Evolutionary conservation across 2,797 vertebrate genomes (phyloP), one percentile per base, ranked within the genome.

Genomic region (Chrosomus eos): DNA sequence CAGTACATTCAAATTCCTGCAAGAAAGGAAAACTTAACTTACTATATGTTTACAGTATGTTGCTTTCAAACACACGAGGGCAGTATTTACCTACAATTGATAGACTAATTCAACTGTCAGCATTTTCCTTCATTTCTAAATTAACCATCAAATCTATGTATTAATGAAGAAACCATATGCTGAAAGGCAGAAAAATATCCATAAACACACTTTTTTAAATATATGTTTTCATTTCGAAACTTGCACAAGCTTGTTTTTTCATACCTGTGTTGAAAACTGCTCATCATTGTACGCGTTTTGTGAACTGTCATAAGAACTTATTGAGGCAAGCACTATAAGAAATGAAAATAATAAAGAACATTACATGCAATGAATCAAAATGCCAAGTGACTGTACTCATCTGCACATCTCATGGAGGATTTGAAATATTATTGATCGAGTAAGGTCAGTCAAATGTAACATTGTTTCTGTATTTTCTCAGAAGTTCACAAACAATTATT

Each of bases 321-420:
- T 51, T 86, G 14, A 60, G 23, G 81, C 11, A 87, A 85, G 67
- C 31, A 10, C 8, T 58, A 55, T 31, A 16, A 55, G 48, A 73
- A 78, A 81, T 62, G 1, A 18, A 36, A 71, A 58, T 64, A 14
- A 11, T 23, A 80, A 66, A 83, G 0, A 28, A 48, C 62, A 16
- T 40, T 4, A 19, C 48, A 36, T 55, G 4, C 31, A 18, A 23
- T 62, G 31, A 78, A 74, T 68, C 31, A 48, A 31, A 71, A 81
- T 40, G 3, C 40, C 40, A 40, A 90, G 92, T 55, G 87, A 95
- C 94, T 91, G 88, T 53, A 89, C 87, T 55, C n/a, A n/a, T n/a
- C 64, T 40, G 79, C 85, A 53, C 72, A 33, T 5, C 48, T 74
- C 28, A 53, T 90, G 68, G 71, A 66, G 58, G 67, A 5, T 23